These are phyloP conservation scores for Heliocidaris tuberculata DNA, from an alignment of 35 echinoderm and acorn worm species.

Conservation along the genomic window DNA sequence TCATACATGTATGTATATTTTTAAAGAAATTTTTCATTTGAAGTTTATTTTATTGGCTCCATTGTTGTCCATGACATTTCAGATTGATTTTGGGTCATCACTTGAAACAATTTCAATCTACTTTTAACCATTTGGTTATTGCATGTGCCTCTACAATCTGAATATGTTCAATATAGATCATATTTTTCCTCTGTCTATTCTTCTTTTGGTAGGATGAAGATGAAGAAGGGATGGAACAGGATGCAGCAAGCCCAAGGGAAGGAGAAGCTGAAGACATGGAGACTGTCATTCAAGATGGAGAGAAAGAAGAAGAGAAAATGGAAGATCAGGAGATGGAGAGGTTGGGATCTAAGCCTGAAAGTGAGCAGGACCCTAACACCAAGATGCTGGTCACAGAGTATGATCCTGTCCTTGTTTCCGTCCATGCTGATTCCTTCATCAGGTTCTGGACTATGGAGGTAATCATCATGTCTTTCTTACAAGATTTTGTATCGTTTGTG, in stretches of 20 bases:
- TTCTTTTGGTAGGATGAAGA: neutral
- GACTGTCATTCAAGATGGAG: slow-evolving; percentile 16
- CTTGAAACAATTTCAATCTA: too few relatives aligned
- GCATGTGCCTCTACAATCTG: too few relatives aligned
- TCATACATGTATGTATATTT: too few relatives aligned
- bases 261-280: slow-evolving; percentile 32
- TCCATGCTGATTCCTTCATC: slow-evolving; percentile 84
- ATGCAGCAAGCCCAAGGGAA: neutral
- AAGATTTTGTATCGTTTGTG: neutral
- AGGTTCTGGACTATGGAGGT: slow-evolving; percentile 96
- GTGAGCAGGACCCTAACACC: slow-evolving; percentile 58
- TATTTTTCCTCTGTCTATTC: neutral
- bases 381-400: slow-evolving; percentile 80
- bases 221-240: slow-evolving; percentile 34
- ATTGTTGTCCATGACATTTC: too few relatives aligned
- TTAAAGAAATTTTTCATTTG: too few relatives aligned
- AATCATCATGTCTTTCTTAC: neutral
- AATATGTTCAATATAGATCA: neutral
- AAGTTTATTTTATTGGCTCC: too few relatives aligned
- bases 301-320: slow-evolving; percentile 51
- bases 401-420: slow-evolving; percentile 73
- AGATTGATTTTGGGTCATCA: too few relatives aligned
- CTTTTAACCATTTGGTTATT: too few relatives aligned
- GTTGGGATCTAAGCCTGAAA: neutral
- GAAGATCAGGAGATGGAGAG: slow-evolving; percentile 38